Conservation (phyloP, 2,797 vertebrate genomes). For the Fundulus diaphanus region DNA sequence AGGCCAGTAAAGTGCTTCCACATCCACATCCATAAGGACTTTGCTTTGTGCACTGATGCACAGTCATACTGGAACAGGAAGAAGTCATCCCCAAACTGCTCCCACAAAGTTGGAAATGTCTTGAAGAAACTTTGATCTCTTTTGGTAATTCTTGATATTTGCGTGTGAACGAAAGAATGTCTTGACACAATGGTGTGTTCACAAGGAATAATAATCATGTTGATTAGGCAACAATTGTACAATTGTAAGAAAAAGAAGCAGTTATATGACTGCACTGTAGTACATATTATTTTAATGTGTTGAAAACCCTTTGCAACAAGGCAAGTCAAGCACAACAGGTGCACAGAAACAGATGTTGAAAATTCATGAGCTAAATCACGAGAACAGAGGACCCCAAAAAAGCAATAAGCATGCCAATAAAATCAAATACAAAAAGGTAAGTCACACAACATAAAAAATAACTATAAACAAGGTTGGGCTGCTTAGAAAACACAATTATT, state of each 20-base stretch:
- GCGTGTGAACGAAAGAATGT: background rate
- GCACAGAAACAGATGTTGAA: slow-evolving; percentile 74
- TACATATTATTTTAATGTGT: slow-evolving; percentile 77
- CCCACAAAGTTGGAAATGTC: background rate
- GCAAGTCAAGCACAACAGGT: slow-evolving; percentile 75
- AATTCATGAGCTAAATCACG: slow-evolving; percentile 67
- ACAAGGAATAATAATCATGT: background rate
- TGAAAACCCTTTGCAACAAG: slow-evolving; percentile 75
- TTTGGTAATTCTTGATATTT: background rate
- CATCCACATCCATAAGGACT: background rate
- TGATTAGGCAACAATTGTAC: background rate
- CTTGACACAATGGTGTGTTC: background rate
- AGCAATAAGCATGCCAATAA: slow-evolving; percentile 46
- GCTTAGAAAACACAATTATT: slow-evolving; percentile 61
- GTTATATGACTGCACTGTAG: slow-evolving; percentile 56
- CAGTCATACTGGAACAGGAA: background rate
- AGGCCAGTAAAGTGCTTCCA: background rate
- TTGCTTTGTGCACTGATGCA: background rate
- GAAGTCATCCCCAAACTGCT: background rate
- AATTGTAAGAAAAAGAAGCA: slow-evolving; percentile 40
- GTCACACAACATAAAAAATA: slow-evolving; percentile 66
- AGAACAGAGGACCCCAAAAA: slow-evolving; percentile 58
- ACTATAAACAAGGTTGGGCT: slow-evolving; percentile 65
- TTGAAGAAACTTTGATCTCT: background rate
- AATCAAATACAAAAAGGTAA: slow-evolving; percentile 62